Conservation (phyloP, 1,140 invertebrate species). For the Mycetomoellerius zeteki region DNA sequence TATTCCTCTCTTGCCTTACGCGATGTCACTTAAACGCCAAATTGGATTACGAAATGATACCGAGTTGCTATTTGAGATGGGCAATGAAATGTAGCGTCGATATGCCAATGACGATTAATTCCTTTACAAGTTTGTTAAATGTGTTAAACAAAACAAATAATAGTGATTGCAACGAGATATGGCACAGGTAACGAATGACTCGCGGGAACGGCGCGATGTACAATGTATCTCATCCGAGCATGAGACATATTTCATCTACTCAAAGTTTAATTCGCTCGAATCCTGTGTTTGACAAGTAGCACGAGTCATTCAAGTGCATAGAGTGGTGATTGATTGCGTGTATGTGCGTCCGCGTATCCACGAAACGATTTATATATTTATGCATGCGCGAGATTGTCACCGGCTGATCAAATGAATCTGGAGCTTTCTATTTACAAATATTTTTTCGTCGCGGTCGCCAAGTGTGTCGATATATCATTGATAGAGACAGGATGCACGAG, state of each 20-base stretch:
- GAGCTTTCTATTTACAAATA: neutral
- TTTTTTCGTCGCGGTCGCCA: neutral
- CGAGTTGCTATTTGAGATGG: neutral
- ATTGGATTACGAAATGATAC: constrained; percentile 8
- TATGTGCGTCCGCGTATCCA: neutral
- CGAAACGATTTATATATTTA: constrained; percentile 61
- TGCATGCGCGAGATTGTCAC: constrained; percentile 53
- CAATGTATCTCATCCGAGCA: constrained; percentile 53
- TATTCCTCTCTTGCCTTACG: neutral
- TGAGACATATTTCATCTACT: constrained; percentile 36
- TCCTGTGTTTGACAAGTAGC: constrained; percentile 61
- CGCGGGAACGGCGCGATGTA: neutral
- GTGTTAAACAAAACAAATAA: constrained; percentile 24
- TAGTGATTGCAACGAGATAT: constrained; percentile 27
- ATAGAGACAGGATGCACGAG: neutral
- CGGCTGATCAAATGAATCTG: constrained; percentile 59
- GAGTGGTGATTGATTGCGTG: constrained; percentile 57
- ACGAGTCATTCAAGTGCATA: constrained; percentile 52
- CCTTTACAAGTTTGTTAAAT: neutral
- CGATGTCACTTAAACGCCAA: neutral
- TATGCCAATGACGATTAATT: neutral
- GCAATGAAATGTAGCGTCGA: neutral
- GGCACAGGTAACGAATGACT: constrained; percentile 51
- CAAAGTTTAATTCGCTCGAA: constrained; percentile 62
- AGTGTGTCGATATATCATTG: constrained; percentile 50